These are phyloP conservation scores for Pocillopora verrucosa DNA, from an alignment of 64 coral and sea anemone genomes.

Conservation along the genomic window DNA sequence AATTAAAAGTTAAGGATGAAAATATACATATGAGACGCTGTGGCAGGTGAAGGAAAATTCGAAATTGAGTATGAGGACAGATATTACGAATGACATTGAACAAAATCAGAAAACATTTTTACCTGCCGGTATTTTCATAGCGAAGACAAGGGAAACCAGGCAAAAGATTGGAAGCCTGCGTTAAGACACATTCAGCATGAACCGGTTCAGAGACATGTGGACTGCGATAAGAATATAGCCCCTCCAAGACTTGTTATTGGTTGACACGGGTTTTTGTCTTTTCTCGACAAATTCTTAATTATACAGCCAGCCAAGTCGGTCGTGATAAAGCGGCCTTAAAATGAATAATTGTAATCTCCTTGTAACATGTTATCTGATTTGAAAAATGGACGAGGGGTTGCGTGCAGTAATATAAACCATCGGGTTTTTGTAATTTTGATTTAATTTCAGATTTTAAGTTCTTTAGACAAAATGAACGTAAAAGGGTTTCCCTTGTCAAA, in stretches of 20 bases:
- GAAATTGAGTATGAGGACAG: not conserved
- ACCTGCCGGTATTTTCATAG: not conserved
- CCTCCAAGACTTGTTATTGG: not conserved
- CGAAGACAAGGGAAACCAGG: not conserved
- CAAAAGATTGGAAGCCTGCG: not conserved
- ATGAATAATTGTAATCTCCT: conserved; percentile 19
- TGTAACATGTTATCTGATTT: conserved; percentile 11
- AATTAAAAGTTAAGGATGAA: conserved; percentile 4
- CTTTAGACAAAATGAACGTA: not conserved
- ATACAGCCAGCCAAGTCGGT: not conserved
- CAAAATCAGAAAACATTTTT: not conserved
- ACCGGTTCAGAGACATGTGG: not conserved
- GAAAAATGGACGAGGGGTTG: not conserved
- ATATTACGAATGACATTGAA: not conserved
- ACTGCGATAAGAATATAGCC: not conserved
- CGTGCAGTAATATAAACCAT: not conserved
- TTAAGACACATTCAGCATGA: not conserved
- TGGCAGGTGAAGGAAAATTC: not conserved
- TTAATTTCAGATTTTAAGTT: not conserved
- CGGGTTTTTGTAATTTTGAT: not conserved
- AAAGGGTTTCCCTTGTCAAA: not conserved
- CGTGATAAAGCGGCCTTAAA: conserved; percentile 2
- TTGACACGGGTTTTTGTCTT: not conserved
- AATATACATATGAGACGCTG: not conserved
- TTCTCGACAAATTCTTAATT: not conserved